A percentile compares a stretch with the other conserved stretches of the same genome.
Conservation (phyloP, 2,888 invertebrate species). For the Amiota communis region DNA sequence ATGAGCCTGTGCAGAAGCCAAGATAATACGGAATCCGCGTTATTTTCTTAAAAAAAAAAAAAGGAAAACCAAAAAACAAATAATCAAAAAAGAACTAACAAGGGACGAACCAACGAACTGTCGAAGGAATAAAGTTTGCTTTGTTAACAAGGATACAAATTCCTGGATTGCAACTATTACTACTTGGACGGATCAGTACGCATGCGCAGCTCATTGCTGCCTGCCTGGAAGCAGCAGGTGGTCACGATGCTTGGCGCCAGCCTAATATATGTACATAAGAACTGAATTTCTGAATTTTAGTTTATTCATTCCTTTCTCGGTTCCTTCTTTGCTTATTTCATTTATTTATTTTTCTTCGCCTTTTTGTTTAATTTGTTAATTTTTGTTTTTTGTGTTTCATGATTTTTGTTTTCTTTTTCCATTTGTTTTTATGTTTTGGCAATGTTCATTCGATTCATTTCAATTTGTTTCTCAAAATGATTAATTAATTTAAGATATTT, state of each 20-base stretch:
- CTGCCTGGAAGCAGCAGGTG: constrained; percentile 63
- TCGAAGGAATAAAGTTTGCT: constrained; percentile 44
- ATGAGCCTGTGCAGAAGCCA: constrained; percentile 42
- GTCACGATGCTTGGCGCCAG: constrained; percentile 68
- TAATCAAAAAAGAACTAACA: not conserved
- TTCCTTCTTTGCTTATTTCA: constrained; percentile 1
- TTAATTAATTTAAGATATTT: constrained; percentile 59
- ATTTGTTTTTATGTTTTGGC: constrained; percentile 51
- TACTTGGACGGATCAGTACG: constrained; percentile 13
- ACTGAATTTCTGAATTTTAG: not conserved
- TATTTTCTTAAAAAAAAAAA: not conserved
- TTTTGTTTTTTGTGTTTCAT: constrained; percentile 30
- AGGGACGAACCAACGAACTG: constrained; percentile 23
- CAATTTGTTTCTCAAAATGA: constrained; percentile 49
- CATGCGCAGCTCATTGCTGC: constrained; percentile 12
- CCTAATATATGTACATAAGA: constrained; percentile 31
- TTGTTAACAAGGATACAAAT: constrained; percentile 66
- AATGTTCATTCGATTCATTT: constrained; percentile 50
- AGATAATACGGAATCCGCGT: constrained; percentile 9
- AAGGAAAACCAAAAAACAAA: constrained; percentile 2
- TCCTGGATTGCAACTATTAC: not conserved
- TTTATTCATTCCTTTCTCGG: not conserved
- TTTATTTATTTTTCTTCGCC: constrained; percentile 29
- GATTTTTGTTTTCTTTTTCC: constrained; percentile 26
- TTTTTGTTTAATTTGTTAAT: constrained; percentile 27